phyloP scores from a whole-genome alignment of 2,113 vertebrate species.

The Corvus cornix region DNA sequence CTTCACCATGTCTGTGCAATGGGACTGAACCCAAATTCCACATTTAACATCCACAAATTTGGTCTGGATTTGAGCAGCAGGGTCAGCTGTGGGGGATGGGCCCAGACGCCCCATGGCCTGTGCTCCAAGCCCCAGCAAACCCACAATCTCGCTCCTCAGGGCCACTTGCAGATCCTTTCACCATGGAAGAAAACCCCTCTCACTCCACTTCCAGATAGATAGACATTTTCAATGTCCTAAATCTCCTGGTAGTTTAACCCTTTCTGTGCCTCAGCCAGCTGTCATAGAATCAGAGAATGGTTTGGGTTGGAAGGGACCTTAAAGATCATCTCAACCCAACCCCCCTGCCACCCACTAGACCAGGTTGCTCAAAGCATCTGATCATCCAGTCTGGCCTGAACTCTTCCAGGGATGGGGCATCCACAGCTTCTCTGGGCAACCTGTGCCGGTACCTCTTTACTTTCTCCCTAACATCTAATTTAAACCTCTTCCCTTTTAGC shows the following conservation, averaged over 20 bases:
- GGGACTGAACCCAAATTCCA: neutral
- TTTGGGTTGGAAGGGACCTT: neutral
- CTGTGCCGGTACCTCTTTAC: neutral
- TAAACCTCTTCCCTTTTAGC: neutral
- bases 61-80: neutral
- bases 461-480: neutral
- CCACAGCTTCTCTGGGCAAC: neutral
- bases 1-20: fast-evolving
- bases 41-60: neutral
- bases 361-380: neutral
- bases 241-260: neutral
- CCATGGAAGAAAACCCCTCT: fast-evolving
- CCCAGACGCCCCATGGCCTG: fast-evolving
- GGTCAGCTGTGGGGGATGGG: neutral
- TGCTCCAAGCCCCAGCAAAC: neutral
- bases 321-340: neutral
- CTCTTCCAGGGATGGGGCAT: neutral
- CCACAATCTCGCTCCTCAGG: neutral
- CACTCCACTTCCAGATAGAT: neutral
- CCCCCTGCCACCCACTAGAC: neutral
- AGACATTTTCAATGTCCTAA: neutral
- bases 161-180: neutral
- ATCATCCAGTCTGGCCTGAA: neutral
- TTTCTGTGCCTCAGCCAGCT: neutral
- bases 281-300: neutral